phyloP scores from a whole-genome alignment of 2,113 vertebrate species.

The Pachyramphus minor region DNA sequence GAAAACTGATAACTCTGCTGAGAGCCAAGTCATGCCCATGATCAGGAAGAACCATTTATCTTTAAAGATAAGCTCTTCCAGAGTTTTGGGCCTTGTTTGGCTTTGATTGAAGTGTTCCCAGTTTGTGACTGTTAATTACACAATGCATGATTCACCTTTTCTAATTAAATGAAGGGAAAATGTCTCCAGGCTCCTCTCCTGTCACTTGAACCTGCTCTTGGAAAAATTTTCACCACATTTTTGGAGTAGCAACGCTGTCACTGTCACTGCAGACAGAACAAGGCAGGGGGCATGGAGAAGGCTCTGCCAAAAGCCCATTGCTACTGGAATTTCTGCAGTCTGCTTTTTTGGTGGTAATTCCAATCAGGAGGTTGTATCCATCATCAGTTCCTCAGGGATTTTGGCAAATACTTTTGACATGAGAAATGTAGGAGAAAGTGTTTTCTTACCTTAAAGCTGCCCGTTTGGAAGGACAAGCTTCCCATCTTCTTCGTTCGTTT shows the following conservation, averaged over 20 bases:
- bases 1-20: background rate
- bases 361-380: rapidly evolving
- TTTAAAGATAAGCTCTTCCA: background rate
- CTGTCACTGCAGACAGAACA: background rate
- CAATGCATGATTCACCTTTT: background rate
- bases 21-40: background rate
- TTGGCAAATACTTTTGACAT: background rate
- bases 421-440: background rate
- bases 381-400: background rate
- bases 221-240: background rate
- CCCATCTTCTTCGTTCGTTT: background rate
- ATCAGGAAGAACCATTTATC: background rate
- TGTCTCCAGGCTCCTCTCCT: background rate
- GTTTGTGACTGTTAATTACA: background rate
- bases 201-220: background rate
- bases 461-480: background rate
- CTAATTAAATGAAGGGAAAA: background rate
- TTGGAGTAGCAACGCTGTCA: rapidly evolving
- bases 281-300: background rate
- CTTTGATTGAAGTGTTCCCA: background rate
- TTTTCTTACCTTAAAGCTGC: background rate
- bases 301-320: background rate
- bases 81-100: background rate
- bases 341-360: background rate
- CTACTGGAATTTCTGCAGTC: background rate